phyloP scores from a whole-genome alignment of 2,888 invertebrate species.

The Pheosia tremula region DNA sequence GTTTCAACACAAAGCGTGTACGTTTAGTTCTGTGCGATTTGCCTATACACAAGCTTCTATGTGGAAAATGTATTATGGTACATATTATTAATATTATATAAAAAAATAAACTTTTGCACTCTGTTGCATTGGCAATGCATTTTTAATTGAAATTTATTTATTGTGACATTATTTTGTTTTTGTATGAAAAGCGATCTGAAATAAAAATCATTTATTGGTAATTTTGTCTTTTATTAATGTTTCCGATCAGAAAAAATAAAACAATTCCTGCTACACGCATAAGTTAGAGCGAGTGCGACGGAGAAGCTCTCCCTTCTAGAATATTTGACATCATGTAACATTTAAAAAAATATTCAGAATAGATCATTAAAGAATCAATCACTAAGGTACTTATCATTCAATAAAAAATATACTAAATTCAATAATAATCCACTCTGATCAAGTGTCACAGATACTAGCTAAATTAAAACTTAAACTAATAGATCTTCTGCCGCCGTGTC shows the following conservation, averaged over 20 bases:
- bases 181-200: constrained; percentile 70
- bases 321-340: no score
- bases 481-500: background rate
- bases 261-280: no score
- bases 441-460: no score
- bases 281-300: no score
- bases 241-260: background rate
- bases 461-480: no score
- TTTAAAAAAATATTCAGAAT: no score
- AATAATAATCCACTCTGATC: no score
- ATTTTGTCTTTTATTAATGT: constrained; percentile 5
- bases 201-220: constrained; percentile 53
- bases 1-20: constrained; percentile 21
- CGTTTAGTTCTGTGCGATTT: constrained; percentile 54
- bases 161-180: constrained; percentile 52
- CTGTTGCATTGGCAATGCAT: constrained; percentile 67
- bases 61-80: constrained; percentile 13
- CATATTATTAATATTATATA: constrained; percentile 19
- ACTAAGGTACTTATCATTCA: no score
- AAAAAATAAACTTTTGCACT: constrained; percentile 43
- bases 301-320: no score
- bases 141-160: constrained; percentile 52
- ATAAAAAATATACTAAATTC: no score
- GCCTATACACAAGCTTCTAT: constrained; percentile 30
- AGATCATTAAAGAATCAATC: no score